Percentiles rank a stretch among this genome's conserved stretches.
phyloP scores from a whole-genome alignment of 1,140 invertebrate species.

The Aphelinus atriplicis region DNA sequence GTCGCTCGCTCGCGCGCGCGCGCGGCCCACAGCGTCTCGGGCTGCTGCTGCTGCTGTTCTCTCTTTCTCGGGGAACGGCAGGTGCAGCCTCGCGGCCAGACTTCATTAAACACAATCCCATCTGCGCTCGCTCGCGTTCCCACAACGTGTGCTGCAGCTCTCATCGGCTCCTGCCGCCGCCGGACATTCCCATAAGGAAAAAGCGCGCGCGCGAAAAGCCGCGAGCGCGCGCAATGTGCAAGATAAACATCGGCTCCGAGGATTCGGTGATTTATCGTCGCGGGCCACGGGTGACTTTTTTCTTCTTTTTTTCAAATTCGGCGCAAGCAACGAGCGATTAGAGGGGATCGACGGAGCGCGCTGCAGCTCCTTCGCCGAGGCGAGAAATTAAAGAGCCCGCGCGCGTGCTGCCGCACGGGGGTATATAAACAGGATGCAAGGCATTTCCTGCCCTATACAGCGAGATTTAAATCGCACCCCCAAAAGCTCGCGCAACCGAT shows the following conservation, averaged over 20 bases:
- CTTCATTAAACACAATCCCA: slow-evolving; percentile 61
- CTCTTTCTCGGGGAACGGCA: slow-evolving; percentile 51
- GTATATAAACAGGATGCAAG: too few relatives aligned
- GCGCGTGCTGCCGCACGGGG: background rate
- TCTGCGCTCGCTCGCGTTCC: slow-evolving; percentile 47
- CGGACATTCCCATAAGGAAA: background rate
- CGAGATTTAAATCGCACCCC: too few relatives aligned
- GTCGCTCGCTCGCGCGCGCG: slow-evolving; percentile 49
- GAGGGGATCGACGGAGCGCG: too few relatives aligned
- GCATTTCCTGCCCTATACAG: too few relatives aligned
- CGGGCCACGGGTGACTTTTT: background rate
- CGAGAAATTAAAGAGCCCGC: too few relatives aligned
- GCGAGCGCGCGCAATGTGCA: background rate
- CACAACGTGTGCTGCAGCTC: background rate
- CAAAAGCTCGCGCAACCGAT: too few relatives aligned
- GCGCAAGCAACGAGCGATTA: too few relatives aligned
- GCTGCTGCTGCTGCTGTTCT: background rate
- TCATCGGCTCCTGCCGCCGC: background rate
- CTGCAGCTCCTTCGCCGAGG: too few relatives aligned
- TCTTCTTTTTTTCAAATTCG: background rate
- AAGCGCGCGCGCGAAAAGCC: background rate
- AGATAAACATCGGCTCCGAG: too few relatives aligned
- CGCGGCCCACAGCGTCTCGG: background rate
- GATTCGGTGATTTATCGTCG: too few relatives aligned
- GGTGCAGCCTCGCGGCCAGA: slow-evolving; percentile 56